Percentiles rank a stretch among this genome's conserved stretches.
Evolutionary conservation across 2,888 invertebrate species (phyloP).

Genomic region (Agonopterix arenella): DNA sequence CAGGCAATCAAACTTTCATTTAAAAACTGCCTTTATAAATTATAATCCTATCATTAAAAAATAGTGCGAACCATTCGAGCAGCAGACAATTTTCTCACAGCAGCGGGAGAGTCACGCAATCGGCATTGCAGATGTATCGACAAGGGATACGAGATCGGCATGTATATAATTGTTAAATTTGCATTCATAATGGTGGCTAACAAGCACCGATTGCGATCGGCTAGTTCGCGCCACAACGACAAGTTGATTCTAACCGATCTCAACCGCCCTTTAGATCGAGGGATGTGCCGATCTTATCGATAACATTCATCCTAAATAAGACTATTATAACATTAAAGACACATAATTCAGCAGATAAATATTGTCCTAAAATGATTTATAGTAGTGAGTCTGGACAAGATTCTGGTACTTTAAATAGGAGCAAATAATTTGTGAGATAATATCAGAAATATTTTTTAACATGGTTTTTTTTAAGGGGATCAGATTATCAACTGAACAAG

Average conservation of each 20-base stretch:
- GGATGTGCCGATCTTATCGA: slow-evolving; percentile 14
- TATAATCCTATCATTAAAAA: slow-evolving; percentile 20
- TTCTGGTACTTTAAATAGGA: too few relatives aligned
- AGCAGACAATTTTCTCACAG: slow-evolving; percentile 34
- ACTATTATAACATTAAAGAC: too few relatives aligned
- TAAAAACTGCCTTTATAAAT: slow-evolving; percentile 4
- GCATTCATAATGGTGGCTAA: slow-evolving; percentile 64
- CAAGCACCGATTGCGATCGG: slow-evolving; percentile 61
- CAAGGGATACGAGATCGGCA: slow-evolving; percentile 27
- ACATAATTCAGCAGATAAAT: too few relatives aligned
- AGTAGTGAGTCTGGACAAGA: too few relatives aligned
- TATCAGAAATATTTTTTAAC: too few relatives aligned
- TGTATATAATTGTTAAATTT: slow-evolving; percentile 64
- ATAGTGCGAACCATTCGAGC: slow-evolving; percentile 26
- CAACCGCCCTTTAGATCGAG: slow-evolving; percentile 27
- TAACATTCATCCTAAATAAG: too few relatives aligned
- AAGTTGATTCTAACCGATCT: slow-evolving; percentile 49
- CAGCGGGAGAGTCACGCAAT: slow-evolving; percentile 42
- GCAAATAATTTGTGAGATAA: too few relatives aligned
- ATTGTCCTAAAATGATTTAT: too few relatives aligned
- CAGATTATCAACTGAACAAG: too few relatives aligned
- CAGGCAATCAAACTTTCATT: slow-evolving; percentile 4
- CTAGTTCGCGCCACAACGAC: slow-evolving; percentile 58
- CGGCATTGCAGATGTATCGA: slow-evolving; percentile 32
- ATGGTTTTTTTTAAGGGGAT: too few relatives aligned